phyloP scores from a whole-genome alignment of 2,888 invertebrate species.

The Cheilosia soror region DNA sequence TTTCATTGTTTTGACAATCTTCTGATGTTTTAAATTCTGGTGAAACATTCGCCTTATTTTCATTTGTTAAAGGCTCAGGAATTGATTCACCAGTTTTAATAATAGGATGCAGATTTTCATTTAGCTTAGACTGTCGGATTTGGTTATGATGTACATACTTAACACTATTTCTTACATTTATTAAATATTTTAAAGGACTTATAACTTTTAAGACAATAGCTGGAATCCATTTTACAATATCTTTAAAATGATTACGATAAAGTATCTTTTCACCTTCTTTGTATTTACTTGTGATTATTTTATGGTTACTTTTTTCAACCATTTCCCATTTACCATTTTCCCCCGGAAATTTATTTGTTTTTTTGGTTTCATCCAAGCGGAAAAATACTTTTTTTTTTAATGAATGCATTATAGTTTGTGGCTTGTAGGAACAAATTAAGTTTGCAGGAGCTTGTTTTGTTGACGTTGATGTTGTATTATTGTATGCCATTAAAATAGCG shows the following conservation, averaged over 20 bases:
- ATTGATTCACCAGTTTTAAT: not conserved
- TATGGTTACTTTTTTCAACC: too few relatives aligned
- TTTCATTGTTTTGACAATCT: not conserved
- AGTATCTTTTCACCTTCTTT: conserved; percentile 30
- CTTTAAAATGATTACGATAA: conserved; percentile 44
- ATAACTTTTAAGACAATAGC: conserved; percentile 19
- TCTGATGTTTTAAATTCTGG: not conserved
- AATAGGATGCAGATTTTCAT: conserved; percentile 9
- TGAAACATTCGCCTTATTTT: not conserved
- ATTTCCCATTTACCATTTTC: too few relatives aligned
- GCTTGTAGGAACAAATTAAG: conserved; percentile 29
- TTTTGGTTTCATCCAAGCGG: not conserved
- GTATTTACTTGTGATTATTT: conserved; percentile 21
- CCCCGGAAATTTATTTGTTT: conserved; percentile 20
- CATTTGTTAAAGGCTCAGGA: not conserved
- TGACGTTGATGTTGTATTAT: conserved; percentile 19
- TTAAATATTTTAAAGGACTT: conserved; percentile 36
- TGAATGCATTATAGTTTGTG: conserved; percentile 19
- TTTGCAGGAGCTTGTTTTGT: conserved; percentile 30
- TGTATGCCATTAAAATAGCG: conserved; percentile 19
- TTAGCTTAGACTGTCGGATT: conserved; percentile 40
- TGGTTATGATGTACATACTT: conserved; percentile 37
- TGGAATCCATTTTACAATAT: conserved; percentile 37
- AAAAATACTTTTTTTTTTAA: conserved; percentile 33
- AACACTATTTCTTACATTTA: conserved; percentile 44